Evolutionary conservation across 2,797 vertebrate genomes (phyloP).

Genomic region (Rhinatrema bivittatum): DNA sequence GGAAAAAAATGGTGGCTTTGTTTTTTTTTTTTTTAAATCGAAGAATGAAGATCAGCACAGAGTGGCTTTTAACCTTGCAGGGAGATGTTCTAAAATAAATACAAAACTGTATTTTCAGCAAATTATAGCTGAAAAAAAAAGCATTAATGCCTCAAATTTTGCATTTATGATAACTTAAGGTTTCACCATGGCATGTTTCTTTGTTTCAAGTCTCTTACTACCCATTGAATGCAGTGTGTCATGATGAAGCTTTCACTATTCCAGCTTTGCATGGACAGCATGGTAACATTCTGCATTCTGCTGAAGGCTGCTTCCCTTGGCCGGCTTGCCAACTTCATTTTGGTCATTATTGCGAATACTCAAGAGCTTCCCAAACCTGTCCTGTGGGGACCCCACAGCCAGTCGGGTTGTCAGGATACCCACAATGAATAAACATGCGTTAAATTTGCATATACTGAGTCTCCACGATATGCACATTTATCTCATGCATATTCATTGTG

Average conservation of each 20-base stretch:
- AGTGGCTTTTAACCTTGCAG: slow-evolving; percentile 32
- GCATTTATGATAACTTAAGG: slow-evolving; percentile 32
- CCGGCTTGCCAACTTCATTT: no score
- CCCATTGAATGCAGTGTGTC: slow-evolving; percentile 14
- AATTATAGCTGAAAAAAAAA: slow-evolving; percentile 28
- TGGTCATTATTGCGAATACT: no score
- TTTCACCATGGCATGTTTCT: slow-evolving; percentile 42
- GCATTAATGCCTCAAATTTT: slow-evolving; percentile 33
- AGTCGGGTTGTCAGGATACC: no score
- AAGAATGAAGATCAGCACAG: slow-evolving; percentile 31
- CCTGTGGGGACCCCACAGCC: no score
- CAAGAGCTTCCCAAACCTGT: no score
- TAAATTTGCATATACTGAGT: no score
- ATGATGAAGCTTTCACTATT: not conserved
- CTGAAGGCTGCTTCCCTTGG: no score
- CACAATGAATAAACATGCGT: no score
- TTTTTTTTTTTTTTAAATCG: slow-evolving; percentile 43
- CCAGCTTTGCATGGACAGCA: no score
- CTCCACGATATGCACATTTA: no score
- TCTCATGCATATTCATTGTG: no score
- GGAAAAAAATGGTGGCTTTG: slow-evolving; percentile 22
- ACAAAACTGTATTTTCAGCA: slow-evolving; percentile 34
- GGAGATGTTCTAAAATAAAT: slow-evolving; percentile 30
- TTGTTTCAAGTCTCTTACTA: slow-evolving; percentile 22
- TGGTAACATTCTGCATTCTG: no score